These are phyloP conservation scores for Philaethria dido DNA, from an alignment of 2,888 invertebrate species.

Conservation along the genomic window DNA sequence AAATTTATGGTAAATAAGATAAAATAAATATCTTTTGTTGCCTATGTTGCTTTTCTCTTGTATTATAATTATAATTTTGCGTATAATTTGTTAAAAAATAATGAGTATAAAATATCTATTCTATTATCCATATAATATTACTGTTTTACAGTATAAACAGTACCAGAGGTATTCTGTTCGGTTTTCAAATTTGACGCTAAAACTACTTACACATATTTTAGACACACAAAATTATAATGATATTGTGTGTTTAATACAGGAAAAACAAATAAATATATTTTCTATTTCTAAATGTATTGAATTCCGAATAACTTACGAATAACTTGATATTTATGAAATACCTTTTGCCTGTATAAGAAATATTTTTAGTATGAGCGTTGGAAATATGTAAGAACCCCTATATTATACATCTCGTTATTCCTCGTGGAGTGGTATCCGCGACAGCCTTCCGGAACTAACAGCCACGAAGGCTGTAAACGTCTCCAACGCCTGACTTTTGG, in stretches of 20 bases:
- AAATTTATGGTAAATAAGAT: constrained; percentile 1
- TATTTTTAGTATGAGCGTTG: constrained; percentile 14
- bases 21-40: constrained; percentile 5
- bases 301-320: not conserved
- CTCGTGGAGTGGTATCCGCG: constrained; percentile 65
- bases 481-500: constrained; percentile 78
- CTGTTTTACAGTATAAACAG: too few species aligned
- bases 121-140: too few species aligned
- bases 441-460: constrained; percentile 72
- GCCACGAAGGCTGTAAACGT: constrained; percentile 78
- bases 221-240: too few species aligned
- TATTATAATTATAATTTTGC: not conserved
- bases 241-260: too few species aligned
- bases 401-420: constrained; percentile 70
- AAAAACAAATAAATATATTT: too few species aligned
- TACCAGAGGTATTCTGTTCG: too few species aligned
- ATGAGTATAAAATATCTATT: too few species aligned
- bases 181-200: too few species aligned
- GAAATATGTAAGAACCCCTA: constrained; percentile 35
- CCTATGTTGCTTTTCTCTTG: not conserved
- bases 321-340: constrained; percentile 3
- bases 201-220: too few species aligned
- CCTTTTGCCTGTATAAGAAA: not conserved
- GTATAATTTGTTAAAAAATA: too few species aligned
- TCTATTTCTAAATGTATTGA: not conserved